Conservation (phyloP, 2,113 vertebrate species). For the Eretmochelys imbricata region DNA sequence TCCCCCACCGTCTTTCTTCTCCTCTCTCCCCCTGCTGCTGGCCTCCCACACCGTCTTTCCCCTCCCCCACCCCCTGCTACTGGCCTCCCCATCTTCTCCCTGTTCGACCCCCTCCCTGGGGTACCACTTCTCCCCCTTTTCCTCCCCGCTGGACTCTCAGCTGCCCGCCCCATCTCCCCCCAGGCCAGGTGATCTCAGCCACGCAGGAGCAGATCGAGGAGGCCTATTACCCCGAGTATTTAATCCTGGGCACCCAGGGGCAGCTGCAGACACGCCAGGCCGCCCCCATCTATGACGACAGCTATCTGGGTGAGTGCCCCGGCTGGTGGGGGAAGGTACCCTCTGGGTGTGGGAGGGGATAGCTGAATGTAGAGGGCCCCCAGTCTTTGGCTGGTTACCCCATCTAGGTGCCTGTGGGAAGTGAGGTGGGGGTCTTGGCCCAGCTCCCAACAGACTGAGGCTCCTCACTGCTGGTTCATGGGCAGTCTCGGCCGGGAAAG, state of each 20-base stretch:
- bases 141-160: not conserved
- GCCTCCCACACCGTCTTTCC: not conserved
- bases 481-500: not conserved
- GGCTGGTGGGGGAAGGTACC: not conserved
- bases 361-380: not conserved
- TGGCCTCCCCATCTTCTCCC: not conserved
- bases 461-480: not conserved
- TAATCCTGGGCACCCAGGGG: conserved; percentile 83
- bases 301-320: conserved; percentile 84
- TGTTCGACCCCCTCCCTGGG: not conserved
- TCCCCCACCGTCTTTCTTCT: not conserved
- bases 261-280: conserved; percentile 87
- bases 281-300: conserved; percentile 83
- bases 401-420: not conserved
- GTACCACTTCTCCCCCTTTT: not conserved
- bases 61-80: not conserved
- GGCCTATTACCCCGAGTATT: conserved; percentile 85
- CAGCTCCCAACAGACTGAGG: not conserved
- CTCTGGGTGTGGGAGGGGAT: too few relatives aligned
- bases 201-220: conserved; percentile 86
- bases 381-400: not conserved
- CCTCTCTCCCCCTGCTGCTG: not conserved
- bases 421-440: fast-evolving
- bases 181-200: conserved; percentile 91
- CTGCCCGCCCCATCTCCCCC: not conserved